Evolutionary conservation across 2,888 invertebrate genomes (phyloP).

Genomic region (Chrysotoxum bicinctum): DNA sequence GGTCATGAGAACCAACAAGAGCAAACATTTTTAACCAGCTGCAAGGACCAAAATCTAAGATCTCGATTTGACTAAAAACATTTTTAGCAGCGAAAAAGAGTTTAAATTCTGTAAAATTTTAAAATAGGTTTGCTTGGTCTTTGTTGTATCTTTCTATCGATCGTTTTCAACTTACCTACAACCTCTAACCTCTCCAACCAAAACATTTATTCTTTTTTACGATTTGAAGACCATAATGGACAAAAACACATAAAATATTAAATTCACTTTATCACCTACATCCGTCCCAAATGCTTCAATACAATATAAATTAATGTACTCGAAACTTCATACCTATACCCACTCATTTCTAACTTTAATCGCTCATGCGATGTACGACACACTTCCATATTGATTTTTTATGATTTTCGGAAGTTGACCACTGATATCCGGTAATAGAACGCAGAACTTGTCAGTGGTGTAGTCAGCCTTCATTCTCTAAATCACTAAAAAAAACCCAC

Average conservation of each 20-base stretch:
- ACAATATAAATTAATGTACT: not conserved
- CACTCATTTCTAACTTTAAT: constrained; percentile 10
- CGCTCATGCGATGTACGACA: constrained; percentile 32
- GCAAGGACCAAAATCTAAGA: too few species aligned
- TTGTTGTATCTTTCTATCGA: too few species aligned
- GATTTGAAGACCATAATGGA: not conserved
- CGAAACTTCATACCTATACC: constrained; percentile 42
- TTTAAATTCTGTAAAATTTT: too few species aligned
- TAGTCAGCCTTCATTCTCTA: constrained; percentile 26
- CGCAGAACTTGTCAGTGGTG: not conserved
- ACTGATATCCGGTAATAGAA: constrained; percentile 56
- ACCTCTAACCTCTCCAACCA: not conserved
- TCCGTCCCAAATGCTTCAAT: constrained; percentile 18
- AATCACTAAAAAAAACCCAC: constrained; percentile 22
- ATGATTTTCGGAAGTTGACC: constrained; percentile 66
- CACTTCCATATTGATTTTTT: constrained; percentile 31
- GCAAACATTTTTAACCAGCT: too few species aligned
- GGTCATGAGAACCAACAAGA: too few species aligned
- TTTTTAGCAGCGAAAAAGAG: too few species aligned
- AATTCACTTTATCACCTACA: constrained; percentile 27
- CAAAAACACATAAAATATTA: not conserved
- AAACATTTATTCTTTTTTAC: not conserved
- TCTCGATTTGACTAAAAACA: too few species aligned
- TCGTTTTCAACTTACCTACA: too few species aligned
- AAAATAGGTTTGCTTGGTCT: too few species aligned